A percentile compares a stretch with the other conserved stretches of the same genome.
These are phyloP conservation scores for Torymus auratus DNA, from an alignment of 2,888 invertebrate species.

Conservation along the genomic window DNA sequence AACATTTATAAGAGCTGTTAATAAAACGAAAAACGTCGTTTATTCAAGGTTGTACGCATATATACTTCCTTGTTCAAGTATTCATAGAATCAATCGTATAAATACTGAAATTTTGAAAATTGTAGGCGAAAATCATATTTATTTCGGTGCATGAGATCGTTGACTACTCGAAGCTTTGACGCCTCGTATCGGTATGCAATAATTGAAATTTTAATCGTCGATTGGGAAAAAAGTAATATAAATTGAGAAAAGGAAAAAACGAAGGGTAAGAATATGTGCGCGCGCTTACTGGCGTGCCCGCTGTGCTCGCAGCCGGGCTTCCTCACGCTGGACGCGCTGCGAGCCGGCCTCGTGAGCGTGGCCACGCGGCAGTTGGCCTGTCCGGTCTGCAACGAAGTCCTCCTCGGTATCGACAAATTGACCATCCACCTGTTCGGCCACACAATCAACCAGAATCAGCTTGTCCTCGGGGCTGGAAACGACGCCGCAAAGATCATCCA, in stretches of 20 bases:
- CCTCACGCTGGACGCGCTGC: conserved; percentile 83
- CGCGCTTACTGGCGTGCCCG: conserved; percentile 83
- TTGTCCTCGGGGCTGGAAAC: not conserved
- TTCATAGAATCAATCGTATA: no score
- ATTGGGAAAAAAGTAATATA: no score
- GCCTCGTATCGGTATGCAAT: no score
- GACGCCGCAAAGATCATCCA: conserved; percentile 60
- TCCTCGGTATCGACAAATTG: conserved; percentile 88
- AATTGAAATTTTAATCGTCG: no score
- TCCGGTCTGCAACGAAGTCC: conserved; percentile 86
- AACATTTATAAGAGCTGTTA: not conserved
- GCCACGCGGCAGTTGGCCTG: conserved; percentile 86
- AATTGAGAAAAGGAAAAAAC: no score
- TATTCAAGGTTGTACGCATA: no score
- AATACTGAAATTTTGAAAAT: no score
- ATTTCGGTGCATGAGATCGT: no score
- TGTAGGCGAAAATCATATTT: no score
- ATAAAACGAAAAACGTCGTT: no score
- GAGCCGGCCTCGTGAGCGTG: conserved; percentile 85
- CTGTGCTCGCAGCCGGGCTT: conserved; percentile 87
- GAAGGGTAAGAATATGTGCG: conserved; percentile 68
- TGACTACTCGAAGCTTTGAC: no score
- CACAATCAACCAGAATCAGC: conserved; percentile 74
- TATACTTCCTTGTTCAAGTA: no score
- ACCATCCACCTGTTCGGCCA: conserved; percentile 91